Conservation (phyloP, 2,113 vertebrate genomes). For the Brachyistius frenatus region DNA sequence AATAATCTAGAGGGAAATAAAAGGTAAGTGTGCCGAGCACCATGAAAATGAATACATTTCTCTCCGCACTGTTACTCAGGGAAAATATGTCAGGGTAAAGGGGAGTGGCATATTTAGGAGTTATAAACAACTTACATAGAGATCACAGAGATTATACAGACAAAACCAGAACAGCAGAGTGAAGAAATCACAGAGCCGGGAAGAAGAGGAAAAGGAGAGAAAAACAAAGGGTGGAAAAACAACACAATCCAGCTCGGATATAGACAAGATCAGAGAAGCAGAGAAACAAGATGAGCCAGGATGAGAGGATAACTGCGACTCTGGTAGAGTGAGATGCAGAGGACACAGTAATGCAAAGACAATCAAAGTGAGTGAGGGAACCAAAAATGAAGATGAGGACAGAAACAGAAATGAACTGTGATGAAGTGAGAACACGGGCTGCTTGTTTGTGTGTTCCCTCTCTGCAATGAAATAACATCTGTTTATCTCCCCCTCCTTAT, state of each 20-base stretch:
- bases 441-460: slow-evolving; percentile 34
- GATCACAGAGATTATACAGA: slow-evolving; percentile 71
- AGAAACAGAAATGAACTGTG: slow-evolving; percentile 7
- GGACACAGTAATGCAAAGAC: slow-evolving; percentile 8
- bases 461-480: slow-evolving; percentile 23
- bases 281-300: slow-evolving; percentile 23
- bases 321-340: slow-evolving; percentile 18
- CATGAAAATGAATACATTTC: slow-evolving; percentile 65
- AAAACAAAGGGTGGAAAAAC: slow-evolving; percentile 26
- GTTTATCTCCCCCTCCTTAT: slow-evolving; percentile 15
- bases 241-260: slow-evolving; percentile 44
- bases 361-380: slow-evolving; percentile 17
- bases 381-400: not conserved
- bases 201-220: slow-evolving; percentile 8
- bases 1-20: slow-evolving; percentile 73
- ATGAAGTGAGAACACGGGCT: not conserved
- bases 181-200: slow-evolving; percentile 56
- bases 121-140: slow-evolving; percentile 68
- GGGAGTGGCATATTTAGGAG: slow-evolving; percentile 72
- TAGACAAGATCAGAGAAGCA: slow-evolving; percentile 26
- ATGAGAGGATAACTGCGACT: slow-evolving; percentile 44
- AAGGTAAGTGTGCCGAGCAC: slow-evolving; percentile 63
- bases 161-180: slow-evolving; percentile 50
- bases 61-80: slow-evolving; percentile 60
- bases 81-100: slow-evolving; percentile 56